Base-by-base conservation (phyloP, 2,113 vertebrate genomes). In the Lampris incognitus region DNA sequence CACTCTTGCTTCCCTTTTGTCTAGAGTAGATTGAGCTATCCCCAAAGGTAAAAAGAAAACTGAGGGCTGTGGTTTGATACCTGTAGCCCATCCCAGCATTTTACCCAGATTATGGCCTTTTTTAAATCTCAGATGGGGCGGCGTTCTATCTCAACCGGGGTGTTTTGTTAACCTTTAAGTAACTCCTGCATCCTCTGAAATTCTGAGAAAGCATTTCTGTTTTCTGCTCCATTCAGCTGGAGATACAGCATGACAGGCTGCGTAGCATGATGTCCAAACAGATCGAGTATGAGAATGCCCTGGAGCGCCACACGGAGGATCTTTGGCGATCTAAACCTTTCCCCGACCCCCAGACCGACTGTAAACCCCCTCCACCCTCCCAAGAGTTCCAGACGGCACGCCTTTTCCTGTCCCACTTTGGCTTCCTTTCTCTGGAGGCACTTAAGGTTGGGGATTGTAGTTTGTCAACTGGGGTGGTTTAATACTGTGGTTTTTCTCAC, bases 341-440 rank as follows among this genome's bases (percentile, higher is more conserved):
- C 82, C 97, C 97, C 0, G 97, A 98, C 66, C 96, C 96, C 0
- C 9, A 95, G 78, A 97, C 95, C 0, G 97, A 99, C 72, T 99
- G 97, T 78, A 97, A 96, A 82, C 97, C 97, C 37, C 97, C 96
- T 0, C 84, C 95, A 0, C 95, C 97, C 1, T 94, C 97, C 0
- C 97, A 97, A 92, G 97, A 98, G 89, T 99, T 98, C 93, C 97
- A 99, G 88, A 98, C 97, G 2, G 97, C 97, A 0, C 96, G 97
- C 9, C 95, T 99, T 48, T 97, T 99, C 89, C 96, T 99, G 65
- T 99, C 97, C 1, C 97, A 99, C 84, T 97, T 99, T 0, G 97
- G 97, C 49, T 98, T 99, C 90, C 95, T 99, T 68, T 99, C 97
- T 0, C 93, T 98, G 72, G 97, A 98, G 85, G 97, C 97, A 6